Conservation (phyloP, 2,888 invertebrate species). For the Apodemia duryi region DNA sequence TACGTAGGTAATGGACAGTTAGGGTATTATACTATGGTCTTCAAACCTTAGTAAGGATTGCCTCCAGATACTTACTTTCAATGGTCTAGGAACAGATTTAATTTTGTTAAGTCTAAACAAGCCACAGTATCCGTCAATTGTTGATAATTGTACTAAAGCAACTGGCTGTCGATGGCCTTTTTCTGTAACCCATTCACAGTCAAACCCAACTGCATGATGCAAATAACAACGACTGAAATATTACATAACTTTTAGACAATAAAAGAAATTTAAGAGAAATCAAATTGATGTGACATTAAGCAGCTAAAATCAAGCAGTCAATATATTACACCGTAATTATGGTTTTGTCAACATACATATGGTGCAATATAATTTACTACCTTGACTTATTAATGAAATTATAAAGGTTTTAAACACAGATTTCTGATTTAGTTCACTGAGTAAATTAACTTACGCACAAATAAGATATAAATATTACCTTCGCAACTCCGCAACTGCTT, state of each 20-base stretch:
- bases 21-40: too few relatives aligned
- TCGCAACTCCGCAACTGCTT: conserved; percentile 46
- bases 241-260: not conserved
- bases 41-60: too few relatives aligned
- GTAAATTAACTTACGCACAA: not conserved
- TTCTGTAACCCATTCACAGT: conserved; percentile 89
- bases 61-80: conserved; percentile 67
- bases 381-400: too few relatives aligned
- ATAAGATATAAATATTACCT: conserved; percentile 39
- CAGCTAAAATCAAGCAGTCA: too few relatives aligned
- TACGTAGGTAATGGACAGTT: too few relatives aligned
- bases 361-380: too few relatives aligned
- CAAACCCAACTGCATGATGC: conserved; percentile 83
- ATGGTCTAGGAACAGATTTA: conserved; percentile 77
- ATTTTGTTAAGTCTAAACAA: conserved; percentile 83
- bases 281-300: too few relatives aligned
- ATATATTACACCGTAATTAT: too few relatives aligned
- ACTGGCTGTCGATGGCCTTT: conserved; percentile 80
- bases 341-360: too few relatives aligned
- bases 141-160: conserved; percentile 86
- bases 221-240: conserved; percentile 47
- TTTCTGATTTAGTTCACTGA: too few relatives aligned
- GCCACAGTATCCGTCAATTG: conserved; percentile 83
- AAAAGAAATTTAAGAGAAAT: not conserved
- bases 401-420: too few relatives aligned